Evolutionary conservation across 1,140 invertebrate genomes (phyloP), one percentile per base, ranked within the genome.

Genomic region (Monomorium pharaonis): DNA sequence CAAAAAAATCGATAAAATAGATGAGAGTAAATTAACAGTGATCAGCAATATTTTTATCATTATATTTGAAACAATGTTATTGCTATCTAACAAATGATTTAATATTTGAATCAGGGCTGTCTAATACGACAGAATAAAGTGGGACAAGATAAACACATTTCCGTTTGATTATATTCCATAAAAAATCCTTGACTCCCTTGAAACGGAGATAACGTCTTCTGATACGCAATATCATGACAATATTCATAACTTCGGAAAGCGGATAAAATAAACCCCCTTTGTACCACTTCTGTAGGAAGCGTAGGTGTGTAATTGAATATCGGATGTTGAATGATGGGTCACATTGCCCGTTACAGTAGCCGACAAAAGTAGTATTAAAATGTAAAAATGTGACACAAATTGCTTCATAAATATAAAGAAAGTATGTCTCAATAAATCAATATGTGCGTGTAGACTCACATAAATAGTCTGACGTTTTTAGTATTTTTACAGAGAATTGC

Each of bases 291-390:
- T n/a, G 21, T 58, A 14, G 37, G 5, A 58, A 83, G 16, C 24
- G 21, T 70, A 56, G 49, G 49, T 56, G 44, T 47, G 0, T 33
- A 58, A 72, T 72, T 51, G 18, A 42, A 72, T 72, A 83, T 83
- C 24, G 47, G 30, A 78, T 9, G 2, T 67, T 37, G 21, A 81
- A 54, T 42, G 33, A 54, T 44, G 24, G 9, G 10, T 10, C 9
- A 54, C 10, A 21, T n/a, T 67, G 44, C 14, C 9, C 4, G 6
- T 63, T 51, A 51, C 33, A 30, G 5, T 42, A 69, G 9, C 16
- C 44, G 16, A 42, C 33, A 44, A 70, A 56, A 81, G 27, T 21
- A 47, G 9, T 49, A 30, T 81, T 56, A 80, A 51, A 51, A 63
- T 77, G 42, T 78, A 81, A 80, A n/a, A 69, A 4, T 24, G 37